These are phyloP conservation scores for Indicator indicator DNA, from an alignment of 2,113 vertebrate genomes.

Conservation along the genomic window DNA sequence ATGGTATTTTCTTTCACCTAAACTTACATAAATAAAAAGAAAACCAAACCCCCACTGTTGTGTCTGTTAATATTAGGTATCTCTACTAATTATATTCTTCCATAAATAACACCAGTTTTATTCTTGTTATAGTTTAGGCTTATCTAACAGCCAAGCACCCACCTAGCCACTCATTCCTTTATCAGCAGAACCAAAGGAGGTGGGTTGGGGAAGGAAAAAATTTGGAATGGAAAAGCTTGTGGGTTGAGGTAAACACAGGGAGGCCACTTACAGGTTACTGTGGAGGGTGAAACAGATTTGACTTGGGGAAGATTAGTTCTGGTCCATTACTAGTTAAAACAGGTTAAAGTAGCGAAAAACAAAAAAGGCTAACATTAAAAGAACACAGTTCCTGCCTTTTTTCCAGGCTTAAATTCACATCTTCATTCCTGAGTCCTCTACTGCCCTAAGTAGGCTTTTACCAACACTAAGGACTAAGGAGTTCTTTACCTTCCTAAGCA, in stretches of 20 bases:
- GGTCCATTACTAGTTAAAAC: not conserved
- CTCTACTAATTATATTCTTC: not conserved
- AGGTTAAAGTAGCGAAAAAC: not conserved
- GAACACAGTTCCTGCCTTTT: not conserved
- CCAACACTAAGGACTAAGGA: not conserved
- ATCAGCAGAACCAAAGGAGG: not conserved
- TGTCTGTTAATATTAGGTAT: not conserved
- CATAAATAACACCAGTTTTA: not conserved
- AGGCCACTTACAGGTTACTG: not conserved
- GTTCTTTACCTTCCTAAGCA: not conserved
- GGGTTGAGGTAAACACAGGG: not conserved
- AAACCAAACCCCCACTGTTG: not conserved
- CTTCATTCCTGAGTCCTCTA: not conserved
- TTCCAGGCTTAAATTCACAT: not conserved
- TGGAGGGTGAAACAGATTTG: not conserved
- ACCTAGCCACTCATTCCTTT: not conserved
- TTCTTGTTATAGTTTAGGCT: not conserved
- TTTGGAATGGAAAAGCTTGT: not conserved
- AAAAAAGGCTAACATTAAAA: not conserved
- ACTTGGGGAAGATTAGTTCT: not conserved
- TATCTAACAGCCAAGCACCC: not conserved
- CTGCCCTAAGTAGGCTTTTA: no score
- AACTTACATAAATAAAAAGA: not conserved
- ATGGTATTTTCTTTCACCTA: not conserved
- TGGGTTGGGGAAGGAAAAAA: not conserved